A percentile compares a stretch with the other conserved stretches of the same genome.
Evolutionary conservation across 2,113 vertebrate genomes (phyloP).

Genomic region (Panurus biarmicus): DNA sequence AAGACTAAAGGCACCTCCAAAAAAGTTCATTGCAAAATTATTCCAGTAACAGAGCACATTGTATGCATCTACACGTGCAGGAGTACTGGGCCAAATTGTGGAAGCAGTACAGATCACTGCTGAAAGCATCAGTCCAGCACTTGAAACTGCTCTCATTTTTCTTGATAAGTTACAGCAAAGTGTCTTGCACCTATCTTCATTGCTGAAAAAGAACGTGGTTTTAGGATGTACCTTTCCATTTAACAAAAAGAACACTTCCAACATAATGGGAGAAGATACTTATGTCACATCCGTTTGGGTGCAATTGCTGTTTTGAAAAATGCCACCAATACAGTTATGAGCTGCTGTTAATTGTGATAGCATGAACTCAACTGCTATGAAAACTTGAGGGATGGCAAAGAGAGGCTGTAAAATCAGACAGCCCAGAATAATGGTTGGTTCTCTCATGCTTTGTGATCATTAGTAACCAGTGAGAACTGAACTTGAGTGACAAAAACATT

Average conservation of each 20-base stretch:
- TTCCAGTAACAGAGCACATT: not conserved
- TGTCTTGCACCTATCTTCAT: not conserved
- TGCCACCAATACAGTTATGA: not conserved
- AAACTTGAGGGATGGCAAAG: not conserved
- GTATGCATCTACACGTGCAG: not conserved
- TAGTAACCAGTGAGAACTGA: slow-evolving; percentile 2
- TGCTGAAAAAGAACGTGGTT: not conserved
- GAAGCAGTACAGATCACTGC: not conserved
- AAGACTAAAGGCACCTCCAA: not conserved
- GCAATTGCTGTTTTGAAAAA: not conserved
- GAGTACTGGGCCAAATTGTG: not conserved
- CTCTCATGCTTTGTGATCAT: not conserved
- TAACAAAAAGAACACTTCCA: not conserved
- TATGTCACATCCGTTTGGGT: not conserved
- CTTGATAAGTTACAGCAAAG: not conserved
- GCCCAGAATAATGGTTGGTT: not conserved
- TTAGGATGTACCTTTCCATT: not conserved
- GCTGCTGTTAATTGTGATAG: not conserved
- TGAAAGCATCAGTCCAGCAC: not conserved
- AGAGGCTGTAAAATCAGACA: not conserved
- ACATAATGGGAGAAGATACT: not conserved
- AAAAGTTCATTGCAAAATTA: not conserved
- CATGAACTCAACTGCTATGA: not conserved
- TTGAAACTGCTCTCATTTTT: not conserved
- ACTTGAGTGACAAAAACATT: not conserved